Base-by-base conservation (phyloP, 2,797 vertebrate species). In the Aeoliscus strigatus region DNA sequence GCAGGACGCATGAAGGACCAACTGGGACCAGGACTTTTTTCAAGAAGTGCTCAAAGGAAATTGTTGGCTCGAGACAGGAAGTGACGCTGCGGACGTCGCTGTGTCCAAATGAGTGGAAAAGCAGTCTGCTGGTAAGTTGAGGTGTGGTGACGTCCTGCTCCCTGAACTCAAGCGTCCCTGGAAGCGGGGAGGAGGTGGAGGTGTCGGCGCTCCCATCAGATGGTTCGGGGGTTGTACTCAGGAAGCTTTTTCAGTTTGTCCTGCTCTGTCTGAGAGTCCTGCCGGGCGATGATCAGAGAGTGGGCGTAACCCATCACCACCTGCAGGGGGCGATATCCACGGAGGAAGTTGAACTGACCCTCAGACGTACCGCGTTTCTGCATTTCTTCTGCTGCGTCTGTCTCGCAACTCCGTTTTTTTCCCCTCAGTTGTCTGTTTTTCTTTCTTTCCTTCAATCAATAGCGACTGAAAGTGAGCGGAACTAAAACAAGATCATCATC, bases 301-400 rank as follows among this genome's bases (percentile, higher is more conserved):
- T 97, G 94, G 0, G 90, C 65, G 14, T 95, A 94, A 37, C 95
- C 95, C 94, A 98, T 98, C 73, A 87, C 89, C 40, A 97, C 94
- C 94, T 97, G 80, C n/a, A n/a, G n/a, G n/a, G n/a, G n/a, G n/a
- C n/a, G n/a, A n/a, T n/a, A n/a, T n/a, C n/a, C n/a, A n/a, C n/a
- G n/a, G n/a, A n/a, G n/a, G n/a, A n/a, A n/a, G n/a, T n/a, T n/a
- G n/a, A n/a, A n/a, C n/a, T n/a, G n/a, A n/a, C n/a, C n/a, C n/a
- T n/a, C n/a, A n/a, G n/a, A n/a, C n/a, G n/a, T n/a, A n/a, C n/a
- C n/a, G n/a, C n/a, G n/a, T n/a, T n/a, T n/a, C n/a, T n/a, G n/a
- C n/a, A n/a, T n/a, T n/a, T n/a, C n/a, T n/a, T n/a, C n/a, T n/a
- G n/a, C n/a, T n/a, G n/a, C n/a, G n/a, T n/a, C n/a, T n/a, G n/a